Base-by-base conservation (phyloP, 2,113 vertebrate species). In the Canis aureus region DNA sequence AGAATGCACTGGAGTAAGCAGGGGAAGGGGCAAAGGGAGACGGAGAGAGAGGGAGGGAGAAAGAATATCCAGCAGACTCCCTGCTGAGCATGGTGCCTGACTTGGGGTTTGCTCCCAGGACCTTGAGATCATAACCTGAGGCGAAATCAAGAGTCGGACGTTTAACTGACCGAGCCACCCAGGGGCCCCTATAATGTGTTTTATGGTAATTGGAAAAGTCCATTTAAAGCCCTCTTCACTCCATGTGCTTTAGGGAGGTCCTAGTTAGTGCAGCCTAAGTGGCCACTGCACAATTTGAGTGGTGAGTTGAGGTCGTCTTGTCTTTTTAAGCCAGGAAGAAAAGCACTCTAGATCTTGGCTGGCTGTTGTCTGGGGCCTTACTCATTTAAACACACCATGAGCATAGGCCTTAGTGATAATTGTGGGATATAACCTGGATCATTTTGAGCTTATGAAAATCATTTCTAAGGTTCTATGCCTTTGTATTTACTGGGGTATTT, bases 201-300 rank as follows among this genome's bases (percentile, higher is more conserved):
- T 96, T 84, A 35, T 76, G 71, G 66, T 93, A 53, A 95, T 43
- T 91, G 38, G 38, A 81, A 67, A 92, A 95, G 78, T 27, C 89
- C 19, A 82, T 82, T 95, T 96, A 73, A 93, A 94, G 59, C 0
- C 49, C 89, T 25, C 38, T 86, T 96, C 82, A 74, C 12, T 13
- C 59, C 66, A 64, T 16, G n/a, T 64, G 25, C 38, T n/a, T 97
- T 94, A 62, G 32, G 89, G 82, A 89, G 11, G 55, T 95, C n/a
- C 74, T 55, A 64, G 55, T 84, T 93, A 84, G 51, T 35, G 35
- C 60, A 78, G 51, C 66, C 60, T 3, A 94, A 89, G 55, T 79
- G 57, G 20, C 25, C 55, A 79, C 62, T 89, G 93, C 8, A 85
- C 35, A 89, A 23, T 81, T 91, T 80, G 49, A 88, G 27, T 66